Base-by-base conservation (phyloP, 1,140 invertebrate genomes). In the Musca domestica region DNA sequence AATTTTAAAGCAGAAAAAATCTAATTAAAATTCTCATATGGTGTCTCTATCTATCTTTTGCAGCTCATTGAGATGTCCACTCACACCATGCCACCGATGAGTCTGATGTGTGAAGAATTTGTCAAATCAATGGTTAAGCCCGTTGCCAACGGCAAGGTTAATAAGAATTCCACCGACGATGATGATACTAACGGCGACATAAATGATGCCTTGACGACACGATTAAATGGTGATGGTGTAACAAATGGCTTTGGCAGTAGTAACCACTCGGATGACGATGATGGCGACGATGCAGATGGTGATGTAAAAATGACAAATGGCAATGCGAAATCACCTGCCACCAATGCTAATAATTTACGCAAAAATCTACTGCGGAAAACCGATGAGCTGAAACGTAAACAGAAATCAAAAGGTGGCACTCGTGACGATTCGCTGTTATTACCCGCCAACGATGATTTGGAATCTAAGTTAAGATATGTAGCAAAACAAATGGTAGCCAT, bases 21-120 rank as follows among this genome's bases (percentile, higher is more conserved):
- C 27, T 9, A 30, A 4, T 30, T 30, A n/a, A n/a, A n/a, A n/a
- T n/a, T n/a, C n/a, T n/a, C n/a, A n/a, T n/a, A n/a, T n/a, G n/a
- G n/a, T n/a, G n/a, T n/a, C n/a, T n/a, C n/a, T n/a, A n/a, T n/a
- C n/a, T 58, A 15, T n/a, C 70, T 67, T 84, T 85, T 70, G 9
- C 27, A 86, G 85, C 71, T 86, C 58, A 74, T 85, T 47, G 81
- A 81, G 34, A 79, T 84, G 67, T 80, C 85, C 30, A 78, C 84
- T 54, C 85, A 86, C 67, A 85, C 85, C 20, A 77, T 86, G 74
- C 84, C 84, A 17, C 82, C 84, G 4, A 82, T 86, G 81, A 83
- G 81, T 70, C 70, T 85, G 69, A 71, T 86, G 7, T 86, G 84
- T 69, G 76, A 77, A 63, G 80, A 84, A 52, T 85, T 85, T 67